phyloP scores from a whole-genome alignment of 2,888 invertebrate species.

The Hipparchia sbordonii region DNA sequence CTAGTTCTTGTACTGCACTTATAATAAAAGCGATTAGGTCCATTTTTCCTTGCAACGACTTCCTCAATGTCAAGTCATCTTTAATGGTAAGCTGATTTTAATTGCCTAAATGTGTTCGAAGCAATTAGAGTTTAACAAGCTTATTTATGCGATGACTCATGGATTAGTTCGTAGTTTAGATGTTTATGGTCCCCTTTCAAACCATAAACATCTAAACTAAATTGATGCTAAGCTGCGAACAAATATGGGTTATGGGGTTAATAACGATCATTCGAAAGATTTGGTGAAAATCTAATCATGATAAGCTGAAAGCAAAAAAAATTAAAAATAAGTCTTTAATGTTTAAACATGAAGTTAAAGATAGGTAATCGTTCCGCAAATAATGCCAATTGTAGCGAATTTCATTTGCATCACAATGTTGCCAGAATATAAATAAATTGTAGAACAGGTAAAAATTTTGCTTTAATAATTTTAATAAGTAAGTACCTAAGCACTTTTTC shows the following conservation, averaged over 20 bases:
- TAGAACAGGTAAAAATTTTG: background rate
- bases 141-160: conserved; percentile 43
- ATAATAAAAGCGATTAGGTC: conserved; percentile 27
- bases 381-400: background rate
- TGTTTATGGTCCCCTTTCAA: background rate
- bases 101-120: conserved; percentile 51
- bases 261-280: background rate
- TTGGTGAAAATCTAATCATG: background rate
- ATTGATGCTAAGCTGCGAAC: conserved; percentile 12
- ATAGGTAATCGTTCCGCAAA: background rate
- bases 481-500: background rate
- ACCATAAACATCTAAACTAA: background rate
- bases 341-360: background rate
- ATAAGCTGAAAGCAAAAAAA: too few species aligned
- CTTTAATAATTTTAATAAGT: too few species aligned
- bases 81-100: conserved; percentile 44
- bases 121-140: conserved; percentile 49
- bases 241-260: conserved; percentile 18
- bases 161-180: conserved; percentile 11
- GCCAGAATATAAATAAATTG: background rate
- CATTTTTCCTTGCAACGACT: conserved; percentile 28
- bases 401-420: background rate
- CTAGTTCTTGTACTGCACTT: conserved; percentile 17
- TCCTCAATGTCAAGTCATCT: conserved; percentile 42
- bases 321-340: too few species aligned